Evolutionary conservation across 1,140 invertebrate genomes (phyloP), one percentile per base, ranked within the genome.

Genomic region (Tachypleus tridentatus): DNA sequence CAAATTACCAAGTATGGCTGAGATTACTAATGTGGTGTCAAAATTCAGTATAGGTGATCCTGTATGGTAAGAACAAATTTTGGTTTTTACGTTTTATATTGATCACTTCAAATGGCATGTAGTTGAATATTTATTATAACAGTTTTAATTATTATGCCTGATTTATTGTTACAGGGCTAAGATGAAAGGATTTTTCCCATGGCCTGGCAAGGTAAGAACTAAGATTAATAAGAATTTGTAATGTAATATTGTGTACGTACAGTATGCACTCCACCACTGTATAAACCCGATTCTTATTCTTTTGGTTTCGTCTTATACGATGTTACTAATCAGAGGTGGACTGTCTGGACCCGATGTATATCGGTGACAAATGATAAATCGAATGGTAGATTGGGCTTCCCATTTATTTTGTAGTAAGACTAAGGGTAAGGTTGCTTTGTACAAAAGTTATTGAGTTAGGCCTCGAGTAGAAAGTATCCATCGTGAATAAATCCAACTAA

Each of bases 181-280:
- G 69, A 73, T 76, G 73, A 76, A 76, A 69, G 75, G 75, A 6
- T 76, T 72, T 62, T 68, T 69, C 49, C 70, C 70, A 4, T 76
- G 75, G 75, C 75, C 75, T 51, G 75, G 73, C 50, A 71, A 57
- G 56, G 56, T 57, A 10, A 57, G 56, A 57, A 10, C 56, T 10
- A 8, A 10, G 4, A 11, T 57, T 57, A 4, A 11, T 29, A 57
- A 11, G 9, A 11, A 6, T 57, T 6, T 57, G 5, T 5, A 5
- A 57, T 57, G 56, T 11, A 8, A 11, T 5, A 57, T 57, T 11
- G 4, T 57, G 53, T 54, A n/a, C n/a, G 53, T 54, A 54, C 0
- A 54, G 8, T 9, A 54, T 3, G n/a, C n/a, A n/a, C 53, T 54
- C n/a, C 8, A 9, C 4, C 8, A 9, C n/a, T 54, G 53, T 9